Evolutionary conservation across 2,797 vertebrate genomes (phyloP).

Genomic region (Picus viridis): DNA sequence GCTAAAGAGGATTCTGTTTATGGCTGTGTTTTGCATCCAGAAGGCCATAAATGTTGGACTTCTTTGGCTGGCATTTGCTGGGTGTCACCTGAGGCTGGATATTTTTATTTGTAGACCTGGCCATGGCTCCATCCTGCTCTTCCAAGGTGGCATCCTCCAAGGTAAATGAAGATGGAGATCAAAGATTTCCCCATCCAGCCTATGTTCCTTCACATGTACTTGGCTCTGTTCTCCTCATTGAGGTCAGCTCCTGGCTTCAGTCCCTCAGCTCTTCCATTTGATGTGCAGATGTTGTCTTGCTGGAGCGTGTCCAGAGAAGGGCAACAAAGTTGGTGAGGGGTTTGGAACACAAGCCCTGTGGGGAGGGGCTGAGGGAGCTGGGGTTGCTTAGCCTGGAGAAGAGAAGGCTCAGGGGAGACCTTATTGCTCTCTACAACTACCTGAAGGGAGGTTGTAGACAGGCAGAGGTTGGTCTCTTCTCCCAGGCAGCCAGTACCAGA

Average conservation of each 20-base stretch:
- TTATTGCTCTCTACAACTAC: too few relatives aligned
- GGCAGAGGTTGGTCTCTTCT: too few relatives aligned
- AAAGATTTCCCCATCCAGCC: background rate
- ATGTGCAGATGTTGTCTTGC: too few relatives aligned
- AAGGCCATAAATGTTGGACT: background rate
- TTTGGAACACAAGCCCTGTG: too few relatives aligned
- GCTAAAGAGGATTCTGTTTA: constrained; percentile 7
- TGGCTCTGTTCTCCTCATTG: background rate
- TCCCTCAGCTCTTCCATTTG: background rate
- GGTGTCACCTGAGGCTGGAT: background rate
- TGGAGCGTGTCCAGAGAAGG: too few relatives aligned
- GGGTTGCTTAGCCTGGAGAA: too few relatives aligned
- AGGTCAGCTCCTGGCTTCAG: background rate
- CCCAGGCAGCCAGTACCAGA: too few relatives aligned
- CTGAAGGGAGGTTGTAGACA: too few relatives aligned
- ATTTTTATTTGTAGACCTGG: background rate
- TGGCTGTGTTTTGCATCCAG: background rate
- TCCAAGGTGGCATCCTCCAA: background rate
- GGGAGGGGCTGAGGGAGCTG: too few relatives aligned
- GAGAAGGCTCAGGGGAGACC: too few relatives aligned
- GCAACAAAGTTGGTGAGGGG: too few relatives aligned
- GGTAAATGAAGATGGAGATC: background rate
- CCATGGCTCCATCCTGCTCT: background rate
- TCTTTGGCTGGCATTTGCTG: background rate
- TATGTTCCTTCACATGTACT: background rate